A percentile compares a stretch with the other conserved stretches of the same genome.
Conservation (phyloP, 2,797 vertebrate species). For the Urocyon cinereoargenteus region DNA sequence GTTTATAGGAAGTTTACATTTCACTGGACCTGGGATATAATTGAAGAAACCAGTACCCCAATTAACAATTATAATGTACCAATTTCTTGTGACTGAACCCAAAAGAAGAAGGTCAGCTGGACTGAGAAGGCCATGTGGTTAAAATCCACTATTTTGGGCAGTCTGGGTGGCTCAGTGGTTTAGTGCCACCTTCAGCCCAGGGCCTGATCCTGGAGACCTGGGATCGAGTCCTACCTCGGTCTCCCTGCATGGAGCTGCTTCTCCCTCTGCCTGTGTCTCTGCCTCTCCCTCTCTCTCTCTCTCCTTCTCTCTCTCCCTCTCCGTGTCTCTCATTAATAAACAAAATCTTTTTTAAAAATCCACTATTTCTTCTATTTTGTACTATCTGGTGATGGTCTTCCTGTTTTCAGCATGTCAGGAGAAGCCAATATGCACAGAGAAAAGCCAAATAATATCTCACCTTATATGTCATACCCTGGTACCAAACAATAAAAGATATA, state of each 20-base stretch:
- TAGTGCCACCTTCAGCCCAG: too few species aligned
- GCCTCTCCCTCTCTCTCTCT: too few species aligned
- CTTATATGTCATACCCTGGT: background rate
- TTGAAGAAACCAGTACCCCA: conserved; percentile 2
- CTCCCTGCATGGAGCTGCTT: too few species aligned
- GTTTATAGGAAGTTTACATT: conserved; percentile 26
- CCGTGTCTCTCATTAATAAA: too few species aligned
- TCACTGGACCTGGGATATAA: conserved; percentile 35
- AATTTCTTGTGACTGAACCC: conserved; percentile 2
- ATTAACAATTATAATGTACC: background rate
- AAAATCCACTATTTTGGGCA: background rate
- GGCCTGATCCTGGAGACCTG: too few species aligned
- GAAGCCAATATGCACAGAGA: background rate
- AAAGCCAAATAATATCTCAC: background rate
- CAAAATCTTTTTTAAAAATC: background rate
- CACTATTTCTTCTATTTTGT: background rate
- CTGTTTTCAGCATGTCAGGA: conserved; percentile 20
- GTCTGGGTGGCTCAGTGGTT: too few species aligned
- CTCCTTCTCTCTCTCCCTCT: too few species aligned
- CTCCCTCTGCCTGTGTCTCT: too few species aligned
- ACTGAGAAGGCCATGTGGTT: background rate
- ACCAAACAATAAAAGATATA: background rate
- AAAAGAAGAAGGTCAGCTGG: background rate
- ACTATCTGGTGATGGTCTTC: background rate
- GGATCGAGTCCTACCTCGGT: too few species aligned